Evolutionary conservation across 2,888 invertebrate genomes (phyloP).

Genomic region (Pachymerium ferrugineum): DNA sequence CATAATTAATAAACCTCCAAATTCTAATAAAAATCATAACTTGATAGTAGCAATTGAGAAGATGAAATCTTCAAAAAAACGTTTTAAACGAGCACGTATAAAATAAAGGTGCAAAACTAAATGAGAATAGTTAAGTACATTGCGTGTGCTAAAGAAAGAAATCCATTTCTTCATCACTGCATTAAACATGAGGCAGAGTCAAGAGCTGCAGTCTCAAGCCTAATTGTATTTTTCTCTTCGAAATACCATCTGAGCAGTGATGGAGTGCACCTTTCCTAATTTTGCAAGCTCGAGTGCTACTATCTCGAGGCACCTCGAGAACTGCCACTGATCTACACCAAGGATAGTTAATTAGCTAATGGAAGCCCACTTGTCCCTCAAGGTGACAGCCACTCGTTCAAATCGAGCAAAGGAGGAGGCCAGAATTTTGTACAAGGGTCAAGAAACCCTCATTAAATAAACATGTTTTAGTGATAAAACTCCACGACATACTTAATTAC

Average conservation of each 20-base stretch:
- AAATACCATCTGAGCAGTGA: slow-evolving; percentile 17
- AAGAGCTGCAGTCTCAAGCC: neutral
- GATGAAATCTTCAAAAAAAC: neutral
- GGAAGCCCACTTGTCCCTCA: slow-evolving; percentile 21
- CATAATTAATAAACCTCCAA: too few species aligned
- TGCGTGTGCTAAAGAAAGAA: neutral
- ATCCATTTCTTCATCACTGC: slow-evolving; percentile 12
- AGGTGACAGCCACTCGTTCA: slow-evolving; percentile 1
- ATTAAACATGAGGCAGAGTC: slow-evolving; percentile 18
- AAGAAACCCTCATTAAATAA: slow-evolving; percentile 1
- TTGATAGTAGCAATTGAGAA: too few species aligned
- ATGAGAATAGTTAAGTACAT: neutral
- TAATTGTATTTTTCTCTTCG: slow-evolving; percentile 21
- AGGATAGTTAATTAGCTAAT: slow-evolving; percentile 17
- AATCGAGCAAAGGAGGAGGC: neutral
- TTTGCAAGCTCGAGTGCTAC: slow-evolving; percentile 2
- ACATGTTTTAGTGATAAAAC: neutral
- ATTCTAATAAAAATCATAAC: too few species aligned
- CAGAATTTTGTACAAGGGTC: neutral
- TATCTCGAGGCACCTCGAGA: slow-evolving; percentile 5
- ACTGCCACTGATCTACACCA: neutral
- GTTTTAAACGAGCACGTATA: neutral
- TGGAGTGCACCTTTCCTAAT: slow-evolving; percentile 14
- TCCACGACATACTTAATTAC: neutral
- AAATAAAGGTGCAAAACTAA: neutral